Evolutionary conservation across 2,888 invertebrate species (phyloP), one percentile per base, ranked within the genome.

Genomic region (Rhimphoctona megacephalus): DNA sequence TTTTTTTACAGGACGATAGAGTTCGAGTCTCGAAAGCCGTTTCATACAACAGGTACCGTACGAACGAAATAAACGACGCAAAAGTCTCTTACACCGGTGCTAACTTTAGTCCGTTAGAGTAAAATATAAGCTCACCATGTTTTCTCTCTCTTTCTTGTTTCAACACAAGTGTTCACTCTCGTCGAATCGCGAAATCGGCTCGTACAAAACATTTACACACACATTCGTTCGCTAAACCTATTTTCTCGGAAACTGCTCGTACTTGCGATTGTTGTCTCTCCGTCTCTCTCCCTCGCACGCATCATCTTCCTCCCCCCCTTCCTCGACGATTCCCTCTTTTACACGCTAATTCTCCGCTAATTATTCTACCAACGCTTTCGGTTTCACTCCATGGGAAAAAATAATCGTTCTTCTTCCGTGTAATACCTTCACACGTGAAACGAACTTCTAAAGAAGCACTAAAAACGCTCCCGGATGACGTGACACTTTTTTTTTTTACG

Each of bases 41-140:
- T 30, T 49, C 81, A 81, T 84, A 87, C 86, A 84, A 87, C 86
- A 87, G 84, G 86, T 87, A 87, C 86, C 86, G 86, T 87, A 87
- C 74, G 86, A 81, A 74, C 46, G 33, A 84, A 87, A 82, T 76
- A 79, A 87, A 84, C 84, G 86, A 70, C 74, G 78, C 70, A 77
- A 84, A 76, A 81, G 82, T 36, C 73, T 36, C 57, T 30, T 39
- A 70, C 74, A 81, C 69, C 81, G 84, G 84, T 87, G 86, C 86
- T 86, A 87, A 87, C 84, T 87, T 87, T 87, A 87, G 86, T 87
- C 86, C 86, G 86, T 87, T 87, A 87, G 84, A 82, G 64, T 33
- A 49, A 84, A 70, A 79, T 69, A 84, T 76, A 57, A 77, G 49
- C 46, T 25, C 69, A 11, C 52, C 67, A 49, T 52, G 46, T 67